These are phyloP conservation scores for Okamejei kenojei DNA, from an alignment of 2,797 vertebrate genomes.

Conservation along the genomic window DNA sequence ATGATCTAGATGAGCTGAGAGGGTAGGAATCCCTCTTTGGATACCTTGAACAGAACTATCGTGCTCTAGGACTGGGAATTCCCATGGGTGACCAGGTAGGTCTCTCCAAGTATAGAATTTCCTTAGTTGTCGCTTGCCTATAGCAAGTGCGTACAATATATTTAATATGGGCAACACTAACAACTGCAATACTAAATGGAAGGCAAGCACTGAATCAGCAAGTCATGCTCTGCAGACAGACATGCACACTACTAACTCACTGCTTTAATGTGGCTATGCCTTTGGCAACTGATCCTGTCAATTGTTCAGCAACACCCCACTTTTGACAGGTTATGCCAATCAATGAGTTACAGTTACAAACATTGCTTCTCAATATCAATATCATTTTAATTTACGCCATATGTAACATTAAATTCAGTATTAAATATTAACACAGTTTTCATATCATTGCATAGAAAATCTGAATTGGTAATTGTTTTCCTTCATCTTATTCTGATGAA, in stretches of 20 bases:
- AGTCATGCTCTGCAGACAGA: constrained; percentile 88
- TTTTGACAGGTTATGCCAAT: constrained; percentile 25
- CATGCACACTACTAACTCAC: constrained; percentile 44
- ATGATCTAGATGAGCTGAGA: background rate
- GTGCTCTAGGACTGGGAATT: background rate
- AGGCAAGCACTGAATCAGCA: constrained; percentile 82
- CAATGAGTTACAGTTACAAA: constrained; percentile 34
- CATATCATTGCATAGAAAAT: constrained; percentile 98
- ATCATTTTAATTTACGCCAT: constrained; percentile 25
- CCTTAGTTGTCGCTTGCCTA: constrained; percentile 18
- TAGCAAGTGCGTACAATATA: constrained; percentile 4
- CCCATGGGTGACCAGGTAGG: background rate
- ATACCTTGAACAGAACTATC: constrained; percentile 20
- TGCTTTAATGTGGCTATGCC: constrained; percentile 27
- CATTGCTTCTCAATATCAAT: constrained; percentile 14
- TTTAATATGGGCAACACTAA: constrained; percentile 18
- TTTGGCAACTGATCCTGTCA: constrained; percentile 30
- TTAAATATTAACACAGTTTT: constrained; percentile 69
- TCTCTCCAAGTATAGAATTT: background rate
- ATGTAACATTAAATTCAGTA: constrained; percentile 66
- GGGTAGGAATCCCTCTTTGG: background rate
- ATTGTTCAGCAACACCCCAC: constrained; percentile 20
- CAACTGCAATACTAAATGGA: constrained; percentile 56
- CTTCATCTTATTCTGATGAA: constrained; percentile 55
- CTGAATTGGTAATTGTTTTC: constrained; percentile 76